These are phyloP conservation scores for Venusia cambrica DNA, from an alignment of 2,888 invertebrate genomes.

Conservation along the genomic window DNA sequence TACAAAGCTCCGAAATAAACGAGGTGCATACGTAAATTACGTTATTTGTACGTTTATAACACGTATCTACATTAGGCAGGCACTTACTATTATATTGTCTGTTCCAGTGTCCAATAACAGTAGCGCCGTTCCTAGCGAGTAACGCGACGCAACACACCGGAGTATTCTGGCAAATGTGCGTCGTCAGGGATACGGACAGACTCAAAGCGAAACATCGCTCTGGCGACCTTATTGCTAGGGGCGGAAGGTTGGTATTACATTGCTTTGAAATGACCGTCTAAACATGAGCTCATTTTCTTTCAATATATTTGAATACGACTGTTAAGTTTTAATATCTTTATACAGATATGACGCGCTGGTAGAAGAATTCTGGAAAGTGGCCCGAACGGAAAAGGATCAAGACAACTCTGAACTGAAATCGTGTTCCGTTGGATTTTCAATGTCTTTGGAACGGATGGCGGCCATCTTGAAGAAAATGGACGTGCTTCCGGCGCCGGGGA, in stretches of 20 bases:
- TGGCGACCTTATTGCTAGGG: slow-evolving; percentile 89
- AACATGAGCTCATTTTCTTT: slow-evolving; percentile 1
- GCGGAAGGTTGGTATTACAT: slow-evolving; percentile 83
- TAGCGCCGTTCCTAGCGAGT: slow-evolving; percentile 72
- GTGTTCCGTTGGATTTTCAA: slow-evolving; percentile 89
- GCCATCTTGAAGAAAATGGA: slow-evolving; percentile 83
- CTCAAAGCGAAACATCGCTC: slow-evolving; percentile 56
- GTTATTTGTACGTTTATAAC: no score
- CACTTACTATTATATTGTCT: no score
- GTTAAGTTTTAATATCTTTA: no score
- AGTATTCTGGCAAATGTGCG: slow-evolving; percentile 81
- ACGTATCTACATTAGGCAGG: no score
- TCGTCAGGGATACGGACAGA: slow-evolving; percentile 44
- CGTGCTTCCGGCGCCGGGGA: slow-evolving; percentile 78
- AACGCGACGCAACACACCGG: slow-evolving; percentile 77
- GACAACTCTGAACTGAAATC: slow-evolving; percentile 47
- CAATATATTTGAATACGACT: no score
- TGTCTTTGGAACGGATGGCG: slow-evolving; percentile 89
- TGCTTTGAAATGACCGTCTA: background rate
- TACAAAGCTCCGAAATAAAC: no score
- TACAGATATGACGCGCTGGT: slow-evolving; percentile 89
- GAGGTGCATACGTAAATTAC: no score
- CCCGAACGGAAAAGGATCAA: slow-evolving; percentile 54
- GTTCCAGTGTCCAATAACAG: slow-evolving; percentile 80
- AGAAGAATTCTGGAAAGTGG: slow-evolving; percentile 83